These are phyloP conservation scores for Torymus texanus DNA, from an alignment of 2,888 invertebrate species.

Conservation along the genomic window DNA sequence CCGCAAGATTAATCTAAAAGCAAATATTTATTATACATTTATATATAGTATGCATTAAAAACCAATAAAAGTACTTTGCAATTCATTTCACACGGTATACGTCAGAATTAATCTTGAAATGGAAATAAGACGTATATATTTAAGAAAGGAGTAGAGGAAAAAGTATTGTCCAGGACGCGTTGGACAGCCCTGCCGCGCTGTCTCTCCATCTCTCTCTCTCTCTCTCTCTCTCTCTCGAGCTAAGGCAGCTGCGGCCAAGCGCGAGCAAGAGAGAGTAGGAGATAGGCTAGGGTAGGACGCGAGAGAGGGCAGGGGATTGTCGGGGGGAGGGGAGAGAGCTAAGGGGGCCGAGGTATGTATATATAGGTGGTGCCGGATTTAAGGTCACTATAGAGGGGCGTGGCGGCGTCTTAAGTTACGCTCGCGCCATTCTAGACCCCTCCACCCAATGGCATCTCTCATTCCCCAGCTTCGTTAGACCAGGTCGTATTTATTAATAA, in stretches of 20 bases:
- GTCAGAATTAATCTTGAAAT: too few species aligned
- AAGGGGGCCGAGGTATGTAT: constrained; percentile 36
- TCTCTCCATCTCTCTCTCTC: too few species aligned
- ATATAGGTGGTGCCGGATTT: constrained; percentile 67
- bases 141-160: constrained; percentile 44
- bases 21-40: too few species aligned
- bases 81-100: too few species aligned
- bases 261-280: constrained; percentile 2
- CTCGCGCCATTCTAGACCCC: constrained; percentile 46
- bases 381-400: constrained; percentile 66
- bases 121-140: too few species aligned
- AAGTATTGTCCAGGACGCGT: constrained; percentile 64
- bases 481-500: too few species aligned
- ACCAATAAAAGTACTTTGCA: too few species aligned
- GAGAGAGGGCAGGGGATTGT: constrained; percentile 52
- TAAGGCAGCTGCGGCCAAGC: constrained; percentile 35
- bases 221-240: not conserved
- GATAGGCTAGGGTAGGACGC: constrained; percentile 58
- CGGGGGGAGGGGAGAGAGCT: constrained; percentile 56
- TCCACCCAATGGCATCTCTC: constrained; percentile 41
- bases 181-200: constrained; percentile 59
- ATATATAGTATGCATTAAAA: too few species aligned
- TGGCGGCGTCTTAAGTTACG: constrained; percentile 67
- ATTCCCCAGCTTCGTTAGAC: constrained; percentile 1
- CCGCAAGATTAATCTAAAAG: too few species aligned